Evolutionary conservation across 2,113 vertebrate genomes (phyloP).

Genomic region (Myotis brandtii): DNA sequence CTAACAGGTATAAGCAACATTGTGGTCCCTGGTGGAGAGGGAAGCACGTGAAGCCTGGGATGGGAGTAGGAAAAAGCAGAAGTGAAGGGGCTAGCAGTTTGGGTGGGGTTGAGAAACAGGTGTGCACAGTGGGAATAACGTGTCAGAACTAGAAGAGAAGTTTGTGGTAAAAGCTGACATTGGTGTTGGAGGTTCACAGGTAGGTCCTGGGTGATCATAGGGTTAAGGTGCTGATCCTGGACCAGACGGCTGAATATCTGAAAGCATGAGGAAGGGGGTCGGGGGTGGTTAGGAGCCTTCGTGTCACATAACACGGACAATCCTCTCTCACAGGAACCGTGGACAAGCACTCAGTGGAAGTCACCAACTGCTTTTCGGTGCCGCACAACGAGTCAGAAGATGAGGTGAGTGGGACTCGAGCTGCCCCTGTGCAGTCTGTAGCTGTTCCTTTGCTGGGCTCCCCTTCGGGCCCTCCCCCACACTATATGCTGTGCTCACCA

Average conservation of each 20-base stretch:
- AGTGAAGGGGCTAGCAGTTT: not conserved
- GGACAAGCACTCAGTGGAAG: constrained; percentile 97
- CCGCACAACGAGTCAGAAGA: constrained; percentile 99
- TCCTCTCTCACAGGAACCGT: constrained; percentile 89
- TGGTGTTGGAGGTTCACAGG: not conserved
- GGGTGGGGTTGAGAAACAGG: not conserved
- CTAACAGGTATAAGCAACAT: not conserved
- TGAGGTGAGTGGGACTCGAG: constrained; percentile 88
- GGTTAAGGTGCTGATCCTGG: not conserved
- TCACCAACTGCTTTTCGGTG: constrained; percentile 99
- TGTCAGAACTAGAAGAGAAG: not conserved
- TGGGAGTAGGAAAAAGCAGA: not conserved
- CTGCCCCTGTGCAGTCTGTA: rapidly evolving
- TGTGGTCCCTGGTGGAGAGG: not conserved
- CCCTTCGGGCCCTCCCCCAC: not conserved
- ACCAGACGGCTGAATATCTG: not conserved
- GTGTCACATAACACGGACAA: not conserved
- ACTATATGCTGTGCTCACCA: not conserved
- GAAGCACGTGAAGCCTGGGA: not conserved
- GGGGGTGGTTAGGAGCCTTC: not conserved
- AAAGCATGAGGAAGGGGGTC: not conserved
- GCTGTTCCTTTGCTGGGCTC: not conserved
- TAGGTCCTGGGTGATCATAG: not conserved
- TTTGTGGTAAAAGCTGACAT: not conserved
- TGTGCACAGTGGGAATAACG: not conserved